These are phyloP conservation scores for Sparus aurata DNA, from an alignment of 2,797 vertebrate genomes.

Conservation along the genomic window DNA sequence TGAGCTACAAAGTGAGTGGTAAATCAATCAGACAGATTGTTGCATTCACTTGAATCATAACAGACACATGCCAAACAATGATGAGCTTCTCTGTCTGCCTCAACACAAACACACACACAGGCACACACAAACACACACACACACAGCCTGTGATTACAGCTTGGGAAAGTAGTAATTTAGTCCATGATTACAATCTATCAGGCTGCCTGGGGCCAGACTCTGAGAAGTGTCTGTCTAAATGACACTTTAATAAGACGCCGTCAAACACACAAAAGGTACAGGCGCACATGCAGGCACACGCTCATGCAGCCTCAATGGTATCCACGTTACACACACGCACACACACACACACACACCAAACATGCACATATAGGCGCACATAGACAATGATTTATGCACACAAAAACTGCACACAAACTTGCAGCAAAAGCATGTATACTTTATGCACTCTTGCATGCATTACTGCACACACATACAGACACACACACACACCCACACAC, in stretches of 20 bases:
- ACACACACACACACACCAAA: background rate
- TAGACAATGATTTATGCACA: conserved; percentile 3
- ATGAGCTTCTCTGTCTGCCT: conserved; percentile 71
- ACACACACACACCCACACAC: conserved; percentile 10
- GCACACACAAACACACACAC: conserved; percentile 37
- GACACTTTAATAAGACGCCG: conserved; percentile 86
- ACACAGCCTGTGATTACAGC: conserved; percentile 79
- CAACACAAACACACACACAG: conserved; percentile 31
- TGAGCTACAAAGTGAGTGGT: conserved; percentile 67
- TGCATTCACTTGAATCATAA: conserved; percentile 76
- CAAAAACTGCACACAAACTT: conserved; percentile 40
- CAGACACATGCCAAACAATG: conserved; percentile 81
- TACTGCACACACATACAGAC: conserved; percentile 32
- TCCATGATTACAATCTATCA: conserved; percentile 87
- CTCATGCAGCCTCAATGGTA: conserved; percentile 53
- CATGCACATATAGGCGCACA: conserved; percentile 27
- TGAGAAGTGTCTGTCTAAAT: conserved; percentile 85
- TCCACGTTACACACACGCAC: conserved; percentile 24
- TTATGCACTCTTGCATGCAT: conserved; percentile 54
- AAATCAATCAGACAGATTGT: conserved; percentile 75
- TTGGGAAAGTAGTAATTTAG: conserved; percentile 87
- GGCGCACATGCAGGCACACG: conserved; percentile 73
- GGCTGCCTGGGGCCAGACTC: conserved; percentile 85
- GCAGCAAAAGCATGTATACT: conserved; percentile 42
- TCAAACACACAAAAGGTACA: conserved; percentile 81